Percentiles rank a stretch among this genome's conserved stretches.
Evolutionary conservation across 2,113 vertebrate genomes (phyloP).

Genomic region (Sinocyclocheilus anshuiensis): DNA sequence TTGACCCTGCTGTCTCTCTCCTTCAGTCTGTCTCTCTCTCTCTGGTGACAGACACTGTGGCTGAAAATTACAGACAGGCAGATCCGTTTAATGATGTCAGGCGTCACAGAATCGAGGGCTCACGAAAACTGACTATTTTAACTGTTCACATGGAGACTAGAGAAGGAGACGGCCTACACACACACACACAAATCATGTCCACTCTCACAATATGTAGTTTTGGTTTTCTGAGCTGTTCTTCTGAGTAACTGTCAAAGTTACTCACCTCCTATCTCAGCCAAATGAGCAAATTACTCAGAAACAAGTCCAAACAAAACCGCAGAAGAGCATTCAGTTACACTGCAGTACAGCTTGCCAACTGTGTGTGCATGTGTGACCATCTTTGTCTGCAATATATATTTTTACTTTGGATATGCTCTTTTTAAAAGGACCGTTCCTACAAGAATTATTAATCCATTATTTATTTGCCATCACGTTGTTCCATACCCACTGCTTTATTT

Average conservation of each 20-base stretch:
- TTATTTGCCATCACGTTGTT: neutral
- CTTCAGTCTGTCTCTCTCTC: slow-evolving; percentile 29
- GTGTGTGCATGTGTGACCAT: neutral
- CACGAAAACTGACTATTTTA: slow-evolving; percentile 55
- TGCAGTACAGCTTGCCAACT: slow-evolving; percentile 38
- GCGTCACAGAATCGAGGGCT: slow-evolving; percentile 58
- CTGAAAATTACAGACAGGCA: slow-evolving; percentile 63
- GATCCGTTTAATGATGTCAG: slow-evolving; percentile 63
- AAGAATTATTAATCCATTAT: neutral
- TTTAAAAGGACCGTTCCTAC: neutral
- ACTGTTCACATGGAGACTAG: slow-evolving; percentile 46
- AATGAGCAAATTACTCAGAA: slow-evolving; percentile 50
- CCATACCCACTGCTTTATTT: too few relatives aligned
- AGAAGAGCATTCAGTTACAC: slow-evolving; percentile 46
- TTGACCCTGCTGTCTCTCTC: slow-evolving; percentile 37
- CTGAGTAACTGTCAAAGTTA: slow-evolving; percentile 48
- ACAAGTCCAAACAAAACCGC: slow-evolving; percentile 53
- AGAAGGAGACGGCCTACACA: slow-evolving; percentile 49
- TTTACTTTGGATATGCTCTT: neutral
- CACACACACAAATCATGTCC: slow-evolving; percentile 47
- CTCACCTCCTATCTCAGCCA: slow-evolving; percentile 50
- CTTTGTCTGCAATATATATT: neutral
- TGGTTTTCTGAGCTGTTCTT: slow-evolving; percentile 44
- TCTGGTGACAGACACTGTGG: slow-evolving; percentile 56
- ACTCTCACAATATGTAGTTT: slow-evolving; percentile 34